Evolutionary conservation across 2,113 vertebrate species (phyloP), one percentile per base, ranked within the genome.

Genomic region (Catharus minimus): DNA sequence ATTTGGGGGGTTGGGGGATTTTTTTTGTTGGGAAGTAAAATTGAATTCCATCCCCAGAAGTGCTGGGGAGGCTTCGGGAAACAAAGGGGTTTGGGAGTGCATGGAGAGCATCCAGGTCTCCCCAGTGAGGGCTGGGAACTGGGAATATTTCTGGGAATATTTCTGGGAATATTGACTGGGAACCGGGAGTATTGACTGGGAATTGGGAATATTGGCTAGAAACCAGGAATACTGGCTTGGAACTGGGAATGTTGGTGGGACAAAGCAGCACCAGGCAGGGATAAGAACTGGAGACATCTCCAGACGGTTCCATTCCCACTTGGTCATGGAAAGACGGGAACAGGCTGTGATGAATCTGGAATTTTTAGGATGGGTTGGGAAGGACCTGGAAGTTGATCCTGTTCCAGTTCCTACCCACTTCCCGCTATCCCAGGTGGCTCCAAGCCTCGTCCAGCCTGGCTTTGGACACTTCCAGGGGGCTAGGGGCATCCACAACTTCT

Each of bases 51-150:
- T 41, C 20, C 39, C 13, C 0, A 3, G 49, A 46, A 53, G 7
- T 0, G 0, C 7, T 0, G 3, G 10, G 5, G 27, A 28, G 15
- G 7, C 7, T 5, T 50, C 0, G 4, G 49, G 76, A 64, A 43
- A 38, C 32, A 10, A 61, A 72, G 33, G 5, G 30, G n/a, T 18
- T 53, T 16, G 43, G 46, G 52, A 15, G 20, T 5, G 38, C 3
- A 1, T 23, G 52, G 10, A 17, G 55, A 10, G 5, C 10, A 14
- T 53, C 55, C 76, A 57, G 58, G 18, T 23, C 5, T 22, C 5
- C 41, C 41, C 55, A 30, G 15, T 3, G 8, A 44, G 19, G 49
- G 5, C 3, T 28, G 32, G 72, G 21, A 49, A 38, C 1, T 15
- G 16, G 53, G 24, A 73, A 36, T 22, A 0, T 3, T 57, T 23